Conservation (phyloP, 2,113 vertebrate genomes). For the Oenanthe oenanthe region DNA sequence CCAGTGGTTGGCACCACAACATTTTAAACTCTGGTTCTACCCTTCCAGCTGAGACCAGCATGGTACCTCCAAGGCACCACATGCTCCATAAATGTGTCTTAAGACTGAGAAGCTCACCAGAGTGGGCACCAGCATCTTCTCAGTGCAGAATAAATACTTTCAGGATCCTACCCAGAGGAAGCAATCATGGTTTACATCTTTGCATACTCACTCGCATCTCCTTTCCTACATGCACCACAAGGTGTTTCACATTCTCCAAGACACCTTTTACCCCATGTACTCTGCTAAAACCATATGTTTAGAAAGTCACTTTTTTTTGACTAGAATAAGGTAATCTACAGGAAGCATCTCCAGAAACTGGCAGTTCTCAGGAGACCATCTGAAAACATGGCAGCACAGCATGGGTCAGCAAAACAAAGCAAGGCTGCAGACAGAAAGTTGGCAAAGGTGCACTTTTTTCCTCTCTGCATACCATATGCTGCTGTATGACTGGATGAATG, state of each 20-base stretch:
- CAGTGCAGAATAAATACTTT: neutral
- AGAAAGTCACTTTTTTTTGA: neutral
- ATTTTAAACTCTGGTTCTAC: neutral
- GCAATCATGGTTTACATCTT: neutral
- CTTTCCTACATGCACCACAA: neutral
- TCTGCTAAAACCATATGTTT: neutral
- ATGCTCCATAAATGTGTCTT: neutral
- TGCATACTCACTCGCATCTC: neutral
- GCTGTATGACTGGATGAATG: neutral
- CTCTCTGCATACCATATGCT: constrained; percentile 31
- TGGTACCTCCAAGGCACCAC: neutral
- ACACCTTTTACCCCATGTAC: neutral
- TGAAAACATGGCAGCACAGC: constrained; percentile 12
- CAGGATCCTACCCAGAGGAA: neutral
- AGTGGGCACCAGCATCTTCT: neutral
- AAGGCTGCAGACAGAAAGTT: constrained; percentile 38
- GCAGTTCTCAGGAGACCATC: constrained; percentile 23
- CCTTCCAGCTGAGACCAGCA: neutral
- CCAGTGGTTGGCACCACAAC: neutral
- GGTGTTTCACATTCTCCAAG: neutral
- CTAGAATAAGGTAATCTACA: neutral
- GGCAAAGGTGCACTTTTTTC: neutral
- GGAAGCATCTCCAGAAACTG: constrained; percentile 28
- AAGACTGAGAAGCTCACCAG: neutral
- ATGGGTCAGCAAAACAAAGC: constrained; percentile 26